phyloP scores from a whole-genome alignment of 2,113 vertebrate species.

The Furnarius figulus region DNA sequence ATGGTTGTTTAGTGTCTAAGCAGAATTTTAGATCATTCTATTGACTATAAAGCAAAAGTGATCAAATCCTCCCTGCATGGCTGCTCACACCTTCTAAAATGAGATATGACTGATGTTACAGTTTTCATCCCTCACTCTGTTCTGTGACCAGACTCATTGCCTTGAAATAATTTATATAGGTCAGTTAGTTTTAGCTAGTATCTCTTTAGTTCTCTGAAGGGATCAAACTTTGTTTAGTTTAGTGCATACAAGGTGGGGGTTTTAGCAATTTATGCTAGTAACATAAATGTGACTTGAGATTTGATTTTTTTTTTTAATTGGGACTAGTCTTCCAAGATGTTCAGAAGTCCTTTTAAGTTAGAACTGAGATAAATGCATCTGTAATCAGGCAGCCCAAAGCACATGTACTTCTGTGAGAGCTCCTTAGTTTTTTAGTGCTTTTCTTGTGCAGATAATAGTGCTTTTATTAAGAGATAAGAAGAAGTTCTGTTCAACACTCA shows the following conservation, averaged over 20 bases:
- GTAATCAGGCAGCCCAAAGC: background rate
- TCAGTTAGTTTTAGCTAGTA: background rate
- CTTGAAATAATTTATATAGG: background rate
- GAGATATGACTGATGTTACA: background rate
- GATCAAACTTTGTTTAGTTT: background rate
- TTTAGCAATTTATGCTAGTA: background rate
- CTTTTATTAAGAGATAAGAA: background rate
- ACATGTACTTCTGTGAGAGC: background rate
- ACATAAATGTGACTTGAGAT: no score
- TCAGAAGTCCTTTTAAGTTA: background rate
- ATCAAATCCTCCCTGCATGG: background rate
- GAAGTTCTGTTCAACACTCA: background rate
- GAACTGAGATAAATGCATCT: background rate
- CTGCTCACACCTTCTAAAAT: background rate
- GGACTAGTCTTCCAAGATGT: background rate
- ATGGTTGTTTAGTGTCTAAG: background rate
- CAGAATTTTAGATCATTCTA: background rate
- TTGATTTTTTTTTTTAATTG: background rate
- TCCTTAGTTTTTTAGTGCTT: background rate
- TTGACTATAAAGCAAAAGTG: background rate
- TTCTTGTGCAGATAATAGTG: background rate
- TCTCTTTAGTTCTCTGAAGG: background rate
- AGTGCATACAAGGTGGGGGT: rapidly evolving
- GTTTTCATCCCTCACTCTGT: background rate
- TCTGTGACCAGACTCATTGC: background rate